These are phyloP conservation scores for Trichonephila clavata DNA, from an alignment of 1,140 invertebrate genomes.

Conservation along the genomic window DNA sequence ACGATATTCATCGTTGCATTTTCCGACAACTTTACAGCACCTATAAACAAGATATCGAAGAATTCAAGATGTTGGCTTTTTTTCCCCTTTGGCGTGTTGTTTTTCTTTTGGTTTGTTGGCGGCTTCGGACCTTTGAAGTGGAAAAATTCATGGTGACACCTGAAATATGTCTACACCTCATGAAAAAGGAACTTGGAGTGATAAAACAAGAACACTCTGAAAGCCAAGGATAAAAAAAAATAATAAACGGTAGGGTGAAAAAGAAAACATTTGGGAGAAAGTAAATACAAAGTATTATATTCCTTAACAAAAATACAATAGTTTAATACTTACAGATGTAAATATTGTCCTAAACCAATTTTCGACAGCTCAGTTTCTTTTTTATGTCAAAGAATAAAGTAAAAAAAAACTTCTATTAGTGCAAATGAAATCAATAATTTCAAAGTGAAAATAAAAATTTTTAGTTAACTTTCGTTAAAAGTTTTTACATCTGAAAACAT, in stretches of 20 bases:
- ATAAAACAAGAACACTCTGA: not conserved
- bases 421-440: too few relatives aligned
- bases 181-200: not conserved
- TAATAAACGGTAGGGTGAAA: not conserved
- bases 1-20: slow-evolving; percentile 14
- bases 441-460: too few relatives aligned
- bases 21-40: slow-evolving; percentile 12
- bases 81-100: not conserved
- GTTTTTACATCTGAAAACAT: too few relatives aligned
- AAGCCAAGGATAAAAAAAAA: not conserved
- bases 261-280: not conserved
- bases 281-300: not conserved
- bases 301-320: not conserved
- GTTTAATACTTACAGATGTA: not conserved
- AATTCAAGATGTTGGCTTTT: not conserved
- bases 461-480: too few relatives aligned
- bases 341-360: not conserved
- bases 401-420: too few relatives aligned
- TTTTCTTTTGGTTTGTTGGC: not conserved
- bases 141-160: slow-evolving; percentile 40
- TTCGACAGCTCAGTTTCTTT: too few relatives aligned
- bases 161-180: not conserved
- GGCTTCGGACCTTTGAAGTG: not conserved
- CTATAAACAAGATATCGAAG: not conserved
- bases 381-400: too few relatives aligned